A percentile compares a stretch with the other conserved stretches of the same genome.
phyloP scores from a whole-genome alignment of 1,140 invertebrate species.

The Oedothorax gibbosus region DNA sequence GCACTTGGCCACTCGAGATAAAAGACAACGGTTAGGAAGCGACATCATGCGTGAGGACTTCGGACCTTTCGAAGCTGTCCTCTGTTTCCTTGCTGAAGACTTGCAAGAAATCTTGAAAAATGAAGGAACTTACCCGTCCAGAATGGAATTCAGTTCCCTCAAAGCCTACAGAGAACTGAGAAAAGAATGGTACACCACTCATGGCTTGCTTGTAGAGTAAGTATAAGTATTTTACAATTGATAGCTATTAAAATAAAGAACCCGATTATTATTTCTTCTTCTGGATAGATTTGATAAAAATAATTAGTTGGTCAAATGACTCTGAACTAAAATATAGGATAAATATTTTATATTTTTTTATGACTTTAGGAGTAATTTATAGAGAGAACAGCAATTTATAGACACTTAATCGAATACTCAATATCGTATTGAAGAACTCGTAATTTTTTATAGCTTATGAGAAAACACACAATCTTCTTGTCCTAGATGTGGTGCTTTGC shows the following conservation, averaged over 20 bases:
- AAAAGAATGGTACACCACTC: slow-evolving; percentile 42
- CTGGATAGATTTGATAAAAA: no score
- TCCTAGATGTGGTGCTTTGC: no score
- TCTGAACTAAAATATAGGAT: no score
- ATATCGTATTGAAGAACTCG: no score
- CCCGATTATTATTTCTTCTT: no score
- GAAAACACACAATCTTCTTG: no score
- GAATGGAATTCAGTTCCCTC: slow-evolving; percentile 70
- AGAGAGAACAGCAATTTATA: no score
- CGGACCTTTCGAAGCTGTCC: slow-evolving; percentile 18
- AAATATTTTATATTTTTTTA: no score
- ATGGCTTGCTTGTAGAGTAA: slow-evolving; percentile 40
- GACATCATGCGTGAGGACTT: slow-evolving; percentile 36
- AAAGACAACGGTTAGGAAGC: neutral
- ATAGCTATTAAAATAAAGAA: neutral
- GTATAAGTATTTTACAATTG: neutral
- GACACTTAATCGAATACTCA: no score
- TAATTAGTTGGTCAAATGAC: no score
- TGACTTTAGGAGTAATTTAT: no score
- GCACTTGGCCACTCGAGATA: slow-evolving; percentile 17
- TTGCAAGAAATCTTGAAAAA: slow-evolving; percentile 80
- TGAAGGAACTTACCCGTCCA: slow-evolving; percentile 80
- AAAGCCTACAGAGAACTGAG: slow-evolving; percentile 43
- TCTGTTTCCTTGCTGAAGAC: slow-evolving; percentile 79
- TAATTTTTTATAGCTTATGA: no score